Evolutionary conservation across 2,888 invertebrate genomes (phyloP), one percentile per base, ranked within the genome.

Genomic region (Lasioglossum marginatum): DNA sequence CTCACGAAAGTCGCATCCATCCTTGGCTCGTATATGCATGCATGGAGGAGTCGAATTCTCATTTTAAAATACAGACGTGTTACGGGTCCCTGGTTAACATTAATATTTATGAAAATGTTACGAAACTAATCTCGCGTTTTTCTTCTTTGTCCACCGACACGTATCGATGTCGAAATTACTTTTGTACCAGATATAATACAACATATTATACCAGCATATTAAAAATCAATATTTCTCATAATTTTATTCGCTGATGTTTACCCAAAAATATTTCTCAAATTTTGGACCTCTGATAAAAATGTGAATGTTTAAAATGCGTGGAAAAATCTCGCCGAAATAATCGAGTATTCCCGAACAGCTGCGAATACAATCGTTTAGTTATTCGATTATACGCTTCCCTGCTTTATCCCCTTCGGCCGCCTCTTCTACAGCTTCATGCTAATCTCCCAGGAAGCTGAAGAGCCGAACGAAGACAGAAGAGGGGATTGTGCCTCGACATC

Each of bases 291-390:
- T 14, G 12, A 43, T 43, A 14, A 45, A 45, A 45, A 14, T 43
- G 12, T 43, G 0, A 23, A 27, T 31, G 31, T 63, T 31, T 5
- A 5, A 4, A 34, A 72, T 66, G 77, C 68, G 66, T 48, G 66
- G 43, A 83, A 86, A 86, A 87, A 83, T 81, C 87, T 83, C 43
- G 27, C 16, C 76, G 79, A 82, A 48, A 48, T 87, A 87, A 88
- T 88, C 82, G 83, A 74, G 78, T 87, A 85, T 83, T 82, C 74
- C 76, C 81, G 77, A 78, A 88, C 87, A 92, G 88, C 87, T 91
- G 88, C 92, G 91, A 92, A 91, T 89, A 89, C 90, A 92, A 93
- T 92, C 90, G 90, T 91, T 92, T 91, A 88, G 88, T 92, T 89
- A 92, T 92, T 92, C 91, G 90, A 92, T 93, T 92, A 92, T 85